Percentiles rank a stretch among this genome's conserved stretches.
Conservation (phyloP, 1,140 invertebrate genomes). For the Trichonephila clavipes region DNA sequence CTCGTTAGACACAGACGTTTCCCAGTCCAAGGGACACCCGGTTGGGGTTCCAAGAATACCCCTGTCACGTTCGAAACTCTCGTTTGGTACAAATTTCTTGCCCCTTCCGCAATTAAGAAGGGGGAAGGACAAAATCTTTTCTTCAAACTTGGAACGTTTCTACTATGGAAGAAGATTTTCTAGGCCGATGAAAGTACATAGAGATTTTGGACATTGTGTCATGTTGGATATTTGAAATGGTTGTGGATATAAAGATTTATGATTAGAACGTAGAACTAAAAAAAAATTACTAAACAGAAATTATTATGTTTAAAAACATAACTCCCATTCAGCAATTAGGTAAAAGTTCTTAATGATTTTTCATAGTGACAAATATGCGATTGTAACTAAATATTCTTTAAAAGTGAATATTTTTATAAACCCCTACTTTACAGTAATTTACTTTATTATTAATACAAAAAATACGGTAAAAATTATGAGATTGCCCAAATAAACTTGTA, state of each 20-base stretch:
- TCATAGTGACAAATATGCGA: too few relatives aligned
- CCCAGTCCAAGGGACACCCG: neutral
- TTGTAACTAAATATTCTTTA: too few relatives aligned
- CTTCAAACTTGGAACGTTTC: neutral
- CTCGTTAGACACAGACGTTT: constrained; percentile 58
- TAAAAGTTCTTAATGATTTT: too few relatives aligned
- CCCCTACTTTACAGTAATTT: too few relatives aligned
- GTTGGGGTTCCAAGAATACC: neutral
- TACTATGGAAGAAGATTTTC: neutral
- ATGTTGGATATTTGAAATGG: neutral
- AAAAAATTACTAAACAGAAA: neutral
- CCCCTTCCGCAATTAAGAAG: constrained; percentile 43
- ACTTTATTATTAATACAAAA: too few relatives aligned
- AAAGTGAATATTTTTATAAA: too few relatives aligned
- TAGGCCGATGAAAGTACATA: neutral
- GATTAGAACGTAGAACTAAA: too few relatives aligned
- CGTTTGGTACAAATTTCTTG: constrained; percentile 55
- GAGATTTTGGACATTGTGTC: neutral
- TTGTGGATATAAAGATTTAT: too few relatives aligned
- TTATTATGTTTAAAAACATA: too few relatives aligned
- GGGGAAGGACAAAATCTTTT: neutral
- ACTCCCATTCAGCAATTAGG: too few relatives aligned
- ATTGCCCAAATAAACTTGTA: too few relatives aligned
- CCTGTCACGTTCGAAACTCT: constrained; percentile 55
- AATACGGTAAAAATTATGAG: too few relatives aligned